Conservation (phyloP, 2,888 invertebrate genomes). For the Cepaea hortensis region DNA sequence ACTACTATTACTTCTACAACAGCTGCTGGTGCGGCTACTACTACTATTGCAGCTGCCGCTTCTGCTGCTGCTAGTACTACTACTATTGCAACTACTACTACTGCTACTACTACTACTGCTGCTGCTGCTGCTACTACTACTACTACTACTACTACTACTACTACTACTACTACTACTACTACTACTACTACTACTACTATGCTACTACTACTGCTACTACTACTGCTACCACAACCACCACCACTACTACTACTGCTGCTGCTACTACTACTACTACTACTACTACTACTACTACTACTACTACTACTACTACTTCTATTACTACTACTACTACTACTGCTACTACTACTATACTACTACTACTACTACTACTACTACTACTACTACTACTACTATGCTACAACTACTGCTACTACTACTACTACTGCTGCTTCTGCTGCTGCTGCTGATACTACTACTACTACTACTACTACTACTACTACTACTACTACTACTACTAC, state of each 20-base stretch:
- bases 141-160: conserved; percentile 21
- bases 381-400: background rate
- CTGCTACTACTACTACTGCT: conserved; percentile 15
- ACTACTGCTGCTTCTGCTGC: background rate
- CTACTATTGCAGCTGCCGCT: conserved; percentile 19
- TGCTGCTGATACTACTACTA: no score
- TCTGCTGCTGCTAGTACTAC: conserved; percentile 13
- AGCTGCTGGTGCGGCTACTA: background rate
- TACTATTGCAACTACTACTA: conserved; percentile 24
- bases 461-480: background rate
- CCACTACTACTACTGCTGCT: conserved; percentile 9
- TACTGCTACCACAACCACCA: background rate
- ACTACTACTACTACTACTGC: no score
- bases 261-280: background rate
- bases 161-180: conserved; percentile 22
- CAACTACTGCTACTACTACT: background rate
- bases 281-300: no score
- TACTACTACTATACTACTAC: no score
- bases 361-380: no score
- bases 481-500: conserved; percentile 10
- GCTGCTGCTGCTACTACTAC: conserved; percentile 25
- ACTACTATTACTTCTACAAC: background rate
- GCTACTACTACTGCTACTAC: background rate
- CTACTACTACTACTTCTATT: no score
- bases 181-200: no score